A percentile compares a stretch with the other conserved stretches of the same genome.
Evolutionary conservation across 2,888 invertebrate species (phyloP).

Genomic region (Platycheirus rosarum): DNA sequence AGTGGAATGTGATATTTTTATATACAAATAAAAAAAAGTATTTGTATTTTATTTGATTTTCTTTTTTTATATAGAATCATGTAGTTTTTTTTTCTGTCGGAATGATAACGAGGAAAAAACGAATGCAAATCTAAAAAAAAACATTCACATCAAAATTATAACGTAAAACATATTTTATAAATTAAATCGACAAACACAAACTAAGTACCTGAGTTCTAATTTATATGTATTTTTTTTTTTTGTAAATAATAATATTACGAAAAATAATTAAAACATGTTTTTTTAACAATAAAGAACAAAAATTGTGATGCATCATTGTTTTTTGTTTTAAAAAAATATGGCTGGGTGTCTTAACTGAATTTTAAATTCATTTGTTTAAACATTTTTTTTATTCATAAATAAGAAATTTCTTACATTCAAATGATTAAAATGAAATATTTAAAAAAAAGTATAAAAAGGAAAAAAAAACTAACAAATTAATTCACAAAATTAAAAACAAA

Average conservation of each 20-base stretch:
- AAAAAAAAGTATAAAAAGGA: neutral
- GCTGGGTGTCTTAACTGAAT: slow-evolving; percentile 50
- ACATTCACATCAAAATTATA: slow-evolving; percentile 7
- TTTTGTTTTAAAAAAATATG: slow-evolving; percentile 58
- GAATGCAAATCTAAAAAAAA: neutral
- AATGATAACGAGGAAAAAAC: slow-evolving; percentile 9
- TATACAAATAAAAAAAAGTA: slow-evolving; percentile 22
- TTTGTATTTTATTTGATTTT: slow-evolving; percentile 29
- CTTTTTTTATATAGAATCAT: slow-evolving; percentile 10
- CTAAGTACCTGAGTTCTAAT: slow-evolving; percentile 82
- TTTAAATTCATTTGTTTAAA: slow-evolving; percentile 31
- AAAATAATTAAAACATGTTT: slow-evolving; percentile 18
- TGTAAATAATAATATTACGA: slow-evolving; percentile 30
- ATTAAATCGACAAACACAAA: slow-evolving; percentile 77
- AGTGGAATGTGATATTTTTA: slow-evolving; percentile 61
- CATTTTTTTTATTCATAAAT: neutral
- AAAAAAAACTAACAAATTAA: slow-evolving; percentile 42
- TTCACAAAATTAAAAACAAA: slow-evolving; percentile 45
- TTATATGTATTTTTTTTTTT: slow-evolving; percentile 71
- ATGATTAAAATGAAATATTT: slow-evolving; percentile 21
- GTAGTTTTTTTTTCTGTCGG: slow-evolving; percentile 39
- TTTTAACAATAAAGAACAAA: slow-evolving; percentile 28
- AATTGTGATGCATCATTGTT: slow-evolving; percentile 57
- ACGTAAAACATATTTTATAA: slow-evolving; percentile 55
- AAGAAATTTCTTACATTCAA: neutral